Evolutionary conservation across 30 jellyfish, hydroid and myxozoan species (phyloP).

Genomic region (Aurelia aurita): DNA sequence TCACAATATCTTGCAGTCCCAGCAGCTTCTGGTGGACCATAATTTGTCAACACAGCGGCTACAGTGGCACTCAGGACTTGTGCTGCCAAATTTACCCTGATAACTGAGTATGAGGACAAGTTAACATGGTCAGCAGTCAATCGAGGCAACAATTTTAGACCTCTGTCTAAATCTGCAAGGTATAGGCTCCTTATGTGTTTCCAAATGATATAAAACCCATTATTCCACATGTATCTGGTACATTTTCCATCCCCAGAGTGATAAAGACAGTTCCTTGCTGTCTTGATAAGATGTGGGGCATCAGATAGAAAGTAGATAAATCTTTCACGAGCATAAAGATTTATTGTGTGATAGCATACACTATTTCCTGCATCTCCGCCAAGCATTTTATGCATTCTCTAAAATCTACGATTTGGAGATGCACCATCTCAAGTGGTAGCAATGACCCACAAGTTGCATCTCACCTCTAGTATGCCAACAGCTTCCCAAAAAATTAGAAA

Average conservation of each 20-base stretch:
- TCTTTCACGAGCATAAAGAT: conserved; percentile 35
- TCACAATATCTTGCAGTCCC: conserved; percentile 50
- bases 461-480: conserved; percentile 48
- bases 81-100: conserved; percentile 51
- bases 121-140: conserved; percentile 33
- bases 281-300: conserved; percentile 25
- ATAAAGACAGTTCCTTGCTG: conserved; percentile 35
- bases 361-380: conserved; percentile 42
- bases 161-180: conserved; percentile 6
- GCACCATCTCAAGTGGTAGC: conserved; percentile 73
- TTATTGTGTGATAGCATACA: conserved; percentile 34
- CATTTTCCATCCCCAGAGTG: conserved; percentile 11
- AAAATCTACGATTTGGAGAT: conserved; percentile 57
- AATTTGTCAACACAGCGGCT: conserved; percentile 10
- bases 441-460: conserved; percentile 70
- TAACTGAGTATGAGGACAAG: conserved; percentile 31
- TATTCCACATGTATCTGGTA: conserved; percentile 25
- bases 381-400: conserved; percentile 35
- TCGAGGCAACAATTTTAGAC: conserved; percentile 17
- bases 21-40: conserved; percentile 62
- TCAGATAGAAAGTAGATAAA: conserved; percentile 24
- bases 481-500: conserved; percentile 66
- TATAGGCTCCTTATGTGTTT: not conserved
- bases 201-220: conserved; percentile 9
- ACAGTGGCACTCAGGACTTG: conserved; percentile 50